phyloP scores from a whole-genome alignment of 2,113 vertebrate genomes.

The Scomber scombrus region DNA sequence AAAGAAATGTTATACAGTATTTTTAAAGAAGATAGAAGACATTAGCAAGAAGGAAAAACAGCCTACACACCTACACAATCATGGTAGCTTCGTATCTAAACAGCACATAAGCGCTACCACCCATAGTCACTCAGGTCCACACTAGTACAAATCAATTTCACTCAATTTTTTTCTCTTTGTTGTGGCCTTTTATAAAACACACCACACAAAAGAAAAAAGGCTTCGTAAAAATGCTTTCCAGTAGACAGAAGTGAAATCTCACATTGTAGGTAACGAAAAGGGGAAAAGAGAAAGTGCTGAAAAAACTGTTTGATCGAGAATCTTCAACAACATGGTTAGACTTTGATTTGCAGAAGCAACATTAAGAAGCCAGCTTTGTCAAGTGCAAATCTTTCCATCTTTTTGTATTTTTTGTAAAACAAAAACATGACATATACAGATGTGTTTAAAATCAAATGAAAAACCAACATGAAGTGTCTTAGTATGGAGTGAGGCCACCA shows the following conservation, averaged over 20 bases:
- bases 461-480: no score
- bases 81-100: constrained; percentile 13
- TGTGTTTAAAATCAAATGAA: no score
- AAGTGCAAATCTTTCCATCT: not conserved
- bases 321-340: constrained; percentile 7
- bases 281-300: not conserved
- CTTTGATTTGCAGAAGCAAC: not conserved
- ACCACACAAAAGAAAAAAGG: not conserved
- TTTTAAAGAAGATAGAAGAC: constrained; percentile 10
- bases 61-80: not conserved
- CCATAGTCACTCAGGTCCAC: constrained; percentile 14
- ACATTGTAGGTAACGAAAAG: not conserved
- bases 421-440: no score
- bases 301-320: not conserved
- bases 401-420: not conserved
- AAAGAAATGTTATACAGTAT: not conserved
- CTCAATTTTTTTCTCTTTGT: constrained; percentile 26
- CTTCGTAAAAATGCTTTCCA: constrained; percentile 26
- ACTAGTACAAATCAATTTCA: constrained; percentile 36
- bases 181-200: constrained; percentile 37
- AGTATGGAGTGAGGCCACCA: no score
- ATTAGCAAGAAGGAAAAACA: not conserved
- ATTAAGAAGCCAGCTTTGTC: not conserved
- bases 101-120: constrained; percentile 3
- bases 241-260: constrained; percentile 31